Percentiles rank a stretch among this genome's conserved stretches.
Evolutionary conservation across 2,113 vertebrate genomes (phyloP).

Genomic region (Dissostichus mawsoni): DNA sequence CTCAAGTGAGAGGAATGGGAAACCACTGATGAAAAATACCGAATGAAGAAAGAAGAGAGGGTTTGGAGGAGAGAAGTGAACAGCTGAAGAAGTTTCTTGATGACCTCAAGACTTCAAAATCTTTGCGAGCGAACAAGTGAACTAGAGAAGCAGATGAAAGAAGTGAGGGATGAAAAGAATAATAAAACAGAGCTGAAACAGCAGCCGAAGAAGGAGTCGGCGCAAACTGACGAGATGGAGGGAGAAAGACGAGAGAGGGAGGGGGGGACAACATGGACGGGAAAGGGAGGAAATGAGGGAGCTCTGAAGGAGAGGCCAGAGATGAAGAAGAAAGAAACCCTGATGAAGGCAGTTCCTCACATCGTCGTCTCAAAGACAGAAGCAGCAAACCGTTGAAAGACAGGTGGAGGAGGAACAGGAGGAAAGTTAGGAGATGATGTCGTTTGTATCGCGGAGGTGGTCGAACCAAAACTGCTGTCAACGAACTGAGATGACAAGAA

Average conservation of each 20-base stretch:
- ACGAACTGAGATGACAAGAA: conserved; percentile 29
- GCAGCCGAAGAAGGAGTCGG: conserved; percentile 46
- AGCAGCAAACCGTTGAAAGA: conserved; percentile 35
- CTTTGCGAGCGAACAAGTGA: conserved; percentile 56
- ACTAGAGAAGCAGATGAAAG: conserved; percentile 69
- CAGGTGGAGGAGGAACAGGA: conserved; percentile 27
- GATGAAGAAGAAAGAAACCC: conserved; percentile 40
- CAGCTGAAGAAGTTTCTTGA: conserved; percentile 61
- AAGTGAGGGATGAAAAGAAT: conserved; percentile 71
- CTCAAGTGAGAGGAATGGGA: conserved; percentile 17
- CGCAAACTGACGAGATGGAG: conserved; percentile 24
- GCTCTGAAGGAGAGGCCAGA: conserved; percentile 44
- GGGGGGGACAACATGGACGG: conserved; percentile 2
- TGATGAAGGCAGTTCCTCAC: conserved; percentile 48
- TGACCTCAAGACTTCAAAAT: conserved; percentile 68
- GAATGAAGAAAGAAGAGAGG: conserved; percentile 19
- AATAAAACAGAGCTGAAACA: conserved; percentile 56
- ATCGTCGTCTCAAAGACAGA: conserved; percentile 22
- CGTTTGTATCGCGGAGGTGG: conserved; percentile 22
- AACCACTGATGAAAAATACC: conserved; percentile 25
- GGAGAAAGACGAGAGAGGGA: conserved; percentile 32
- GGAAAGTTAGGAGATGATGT: conserved; percentile 20
- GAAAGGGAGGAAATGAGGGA: conserved; percentile 42
- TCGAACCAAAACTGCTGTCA: conserved; percentile 33
- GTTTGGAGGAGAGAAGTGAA: conserved; percentile 32